Conservation (phyloP, 2,888 invertebrate species). For the Steinernema scapterisci region DNA sequence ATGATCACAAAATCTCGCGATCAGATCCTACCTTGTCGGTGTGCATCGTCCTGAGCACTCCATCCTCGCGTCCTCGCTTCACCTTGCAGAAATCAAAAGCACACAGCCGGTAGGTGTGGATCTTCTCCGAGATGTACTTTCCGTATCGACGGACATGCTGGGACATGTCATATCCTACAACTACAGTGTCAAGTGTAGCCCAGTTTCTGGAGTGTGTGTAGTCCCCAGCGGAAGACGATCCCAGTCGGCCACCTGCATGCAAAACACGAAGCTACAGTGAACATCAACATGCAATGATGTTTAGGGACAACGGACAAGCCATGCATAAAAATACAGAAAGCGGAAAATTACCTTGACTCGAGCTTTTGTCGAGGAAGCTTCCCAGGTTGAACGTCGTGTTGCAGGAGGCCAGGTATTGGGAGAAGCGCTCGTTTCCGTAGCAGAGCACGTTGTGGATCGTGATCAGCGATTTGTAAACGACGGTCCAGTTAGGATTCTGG, state of each 20-base stretch:
- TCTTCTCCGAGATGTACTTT: conserved; percentile 98
- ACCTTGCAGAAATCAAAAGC: conserved; percentile 99
- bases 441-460: conserved; percentile 99
- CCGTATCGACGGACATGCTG: conserved; percentile 97
- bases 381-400: conserved; percentile 98
- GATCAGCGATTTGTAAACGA: conserved; percentile 95
- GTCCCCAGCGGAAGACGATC: conserved; percentile 21
- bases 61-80: conserved; percentile 98
- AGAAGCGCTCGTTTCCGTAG: conserved; percentile 99
- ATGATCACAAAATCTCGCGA: conserved; percentile 30
- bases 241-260: conserved; percentile 20
- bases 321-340: background rate
- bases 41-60: conserved; percentile 92
- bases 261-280: conserved; percentile 12
- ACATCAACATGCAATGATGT: conserved; percentile 11
- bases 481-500: conserved; percentile 96
- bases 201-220: conserved; percentile 21
- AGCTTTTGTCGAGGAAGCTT: conserved; percentile 94
- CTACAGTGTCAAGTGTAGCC: conserved; percentile 32
- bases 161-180: conserved; percentile 96
- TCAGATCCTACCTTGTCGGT: conserved; percentile 78
- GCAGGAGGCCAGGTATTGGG: conserved; percentile 98
- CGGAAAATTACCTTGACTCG: conserved; percentile 85
- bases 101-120: conserved; percentile 93
- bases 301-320: background rate